These are phyloP conservation scores for Drosophila pachea DNA, from an alignment of 1,140 invertebrate genomes.

Conservation along the genomic window DNA sequence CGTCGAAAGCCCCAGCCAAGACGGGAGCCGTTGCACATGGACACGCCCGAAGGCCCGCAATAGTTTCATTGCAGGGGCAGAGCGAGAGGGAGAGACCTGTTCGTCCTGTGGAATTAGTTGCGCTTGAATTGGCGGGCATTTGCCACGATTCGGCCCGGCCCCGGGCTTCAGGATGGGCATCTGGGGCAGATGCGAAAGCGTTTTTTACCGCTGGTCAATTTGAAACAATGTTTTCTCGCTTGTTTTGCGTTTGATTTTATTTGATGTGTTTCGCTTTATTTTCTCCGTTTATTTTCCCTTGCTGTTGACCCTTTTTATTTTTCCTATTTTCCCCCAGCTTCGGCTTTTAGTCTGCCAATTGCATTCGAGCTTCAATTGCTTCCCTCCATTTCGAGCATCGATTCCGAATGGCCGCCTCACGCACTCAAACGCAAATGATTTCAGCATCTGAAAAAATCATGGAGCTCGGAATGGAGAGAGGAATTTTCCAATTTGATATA, in stretches of 20 bases:
- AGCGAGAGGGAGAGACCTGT: neutral
- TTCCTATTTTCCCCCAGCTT: constrained; percentile 12
- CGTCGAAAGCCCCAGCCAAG: constrained; percentile 7
- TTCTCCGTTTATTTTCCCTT: constrained; percentile 5
- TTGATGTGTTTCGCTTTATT: constrained; percentile 68
- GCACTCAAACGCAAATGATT: constrained; percentile 63
- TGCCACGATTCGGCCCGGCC: constrained; percentile 36
- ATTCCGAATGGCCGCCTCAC: constrained; percentile 22
- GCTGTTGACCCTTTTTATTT: constrained; percentile 37
- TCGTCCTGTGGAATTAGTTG: constrained; percentile 63
- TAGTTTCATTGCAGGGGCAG: constrained; percentile 37
- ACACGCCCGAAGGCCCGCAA: constrained; percentile 20
- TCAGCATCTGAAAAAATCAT: neutral
- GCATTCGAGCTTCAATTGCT: constrained; percentile 38
- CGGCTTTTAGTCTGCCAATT: constrained; percentile 44
- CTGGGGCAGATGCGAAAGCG: constrained; percentile 27
- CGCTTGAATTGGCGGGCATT: constrained; percentile 72
- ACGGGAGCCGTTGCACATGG: constrained; percentile 19
- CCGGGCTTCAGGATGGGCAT: no score
- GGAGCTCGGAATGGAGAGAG: constrained; percentile 1
- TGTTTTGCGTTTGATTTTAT: constrained; percentile 76
- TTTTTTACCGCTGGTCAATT: constrained; percentile 65
- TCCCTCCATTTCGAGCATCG: constrained; percentile 6
- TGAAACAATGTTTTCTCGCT: constrained; percentile 73
- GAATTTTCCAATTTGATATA: neutral